Base-by-base conservation (phyloP, 30 jellyfish, hydroid and myxozoan species). In the Sanderia malayensis region DNA sequence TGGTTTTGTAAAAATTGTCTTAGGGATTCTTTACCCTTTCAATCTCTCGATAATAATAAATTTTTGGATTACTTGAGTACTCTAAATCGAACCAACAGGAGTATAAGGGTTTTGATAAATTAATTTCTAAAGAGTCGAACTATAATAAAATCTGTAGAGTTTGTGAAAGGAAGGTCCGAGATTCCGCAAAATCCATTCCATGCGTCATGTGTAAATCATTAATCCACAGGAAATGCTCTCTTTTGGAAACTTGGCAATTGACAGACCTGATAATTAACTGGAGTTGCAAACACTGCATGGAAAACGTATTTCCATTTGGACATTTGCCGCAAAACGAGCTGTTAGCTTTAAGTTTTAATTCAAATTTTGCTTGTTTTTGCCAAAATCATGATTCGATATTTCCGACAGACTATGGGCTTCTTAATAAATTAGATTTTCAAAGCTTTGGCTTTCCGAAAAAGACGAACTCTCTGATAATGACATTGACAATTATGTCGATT, bases 211-310 rank as follows among this genome's bases (percentile, higher is more conserved):
- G 55, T 41, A 41, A 41, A 15, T 41, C 55, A 41, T 15, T 41
- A 15, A 41, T 41, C 15, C 55, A 41, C 55, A 41, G 55, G 55
- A 41, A 41, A 41, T 41, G 55, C 55, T 41, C 55, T 41, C 55
- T 41, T 41, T 41, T 41, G 15, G 55, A 41, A 41, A 41, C 55
- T 41, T 41, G 55, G 55, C 55, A 41, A 41, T 41, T 41, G 55
- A 41, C 55, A 41, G 55, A 41, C 15, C 15, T 41, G 55, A 41
- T 41, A 41, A 6, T 41, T 8, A 41, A 41, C 55, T 41, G 55
- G 55, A 41, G 55, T 41, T 41, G 55, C 55, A 41, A 41, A 41
- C 15, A 6, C 55, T 41, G 55, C 55, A 41, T 15, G 55, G 55
- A 41, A 41, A 41, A 41, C 55, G 55, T 41, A 41, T 41, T 41